Percentiles rank a stretch among this genome's conserved stretches.
Evolutionary conservation across 2,797 vertebrate genomes (phyloP).

Genomic region (Ctenosaura bakeri): DNA sequence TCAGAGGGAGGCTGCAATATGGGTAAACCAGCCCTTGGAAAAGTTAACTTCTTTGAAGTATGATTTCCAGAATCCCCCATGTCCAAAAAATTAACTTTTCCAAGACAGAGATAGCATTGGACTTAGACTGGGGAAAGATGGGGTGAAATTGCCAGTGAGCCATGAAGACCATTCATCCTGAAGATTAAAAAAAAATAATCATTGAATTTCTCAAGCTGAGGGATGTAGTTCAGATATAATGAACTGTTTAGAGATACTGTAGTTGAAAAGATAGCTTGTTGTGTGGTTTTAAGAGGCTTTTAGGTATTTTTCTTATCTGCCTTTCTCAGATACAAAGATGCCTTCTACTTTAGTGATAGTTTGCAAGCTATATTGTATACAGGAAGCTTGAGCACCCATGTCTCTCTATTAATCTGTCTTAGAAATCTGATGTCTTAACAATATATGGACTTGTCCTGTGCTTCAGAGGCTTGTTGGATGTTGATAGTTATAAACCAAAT

Average conservation of each 20-base stretch:
- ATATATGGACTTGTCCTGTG: fast-evolving
- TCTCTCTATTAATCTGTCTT: not conserved
- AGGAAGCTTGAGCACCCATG: not conserved
- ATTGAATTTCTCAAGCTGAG: not conserved
- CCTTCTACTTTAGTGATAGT: conserved; percentile 51
- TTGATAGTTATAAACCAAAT: not conserved
- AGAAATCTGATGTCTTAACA: not conserved
- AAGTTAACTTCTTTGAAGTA: no score
- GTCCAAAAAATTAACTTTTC: no score
- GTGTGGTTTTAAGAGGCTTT: not conserved
- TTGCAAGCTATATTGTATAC: conserved; percentile 36
- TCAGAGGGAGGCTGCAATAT: not conserved
- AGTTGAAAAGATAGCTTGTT: not conserved
- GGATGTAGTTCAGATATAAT: not conserved
- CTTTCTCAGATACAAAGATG: conserved; percentile 25
- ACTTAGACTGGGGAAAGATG: not conserved
- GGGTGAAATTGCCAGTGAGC: not conserved
- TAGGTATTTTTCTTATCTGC: not conserved
- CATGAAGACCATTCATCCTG: not conserved
- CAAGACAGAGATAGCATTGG: no score
- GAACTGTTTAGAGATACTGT: not conserved
- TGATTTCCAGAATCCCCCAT: no score
- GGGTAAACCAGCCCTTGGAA: no score
- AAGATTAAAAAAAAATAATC: not conserved
- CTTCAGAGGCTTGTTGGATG: not conserved